Evolutionary conservation across 2,797 vertebrate species (phyloP).

Genomic region (Neosilurus hyrtlii): DNA sequence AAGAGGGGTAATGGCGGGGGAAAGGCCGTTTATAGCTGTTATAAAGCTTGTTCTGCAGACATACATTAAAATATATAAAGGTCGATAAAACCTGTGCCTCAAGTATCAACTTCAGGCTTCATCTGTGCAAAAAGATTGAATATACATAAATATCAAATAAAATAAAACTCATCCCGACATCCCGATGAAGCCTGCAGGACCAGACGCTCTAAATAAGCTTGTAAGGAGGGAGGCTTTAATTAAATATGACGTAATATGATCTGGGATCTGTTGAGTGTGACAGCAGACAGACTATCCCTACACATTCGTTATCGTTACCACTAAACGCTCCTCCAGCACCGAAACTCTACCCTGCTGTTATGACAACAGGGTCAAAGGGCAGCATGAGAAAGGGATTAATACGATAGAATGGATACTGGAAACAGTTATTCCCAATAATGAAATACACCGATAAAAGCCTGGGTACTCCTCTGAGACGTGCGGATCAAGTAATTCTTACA

Average conservation of each 20-base stretch:
- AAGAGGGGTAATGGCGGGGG: background rate
- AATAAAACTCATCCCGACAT: background rate
- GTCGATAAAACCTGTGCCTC: no score
- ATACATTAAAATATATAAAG: no score
- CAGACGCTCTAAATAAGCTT: slow-evolving; percentile 54
- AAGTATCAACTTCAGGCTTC: background rate
- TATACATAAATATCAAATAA: background rate
- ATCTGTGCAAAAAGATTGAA: background rate
- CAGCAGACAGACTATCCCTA: slow-evolving; percentile 41
- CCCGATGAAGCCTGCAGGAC: slow-evolving; percentile 21
- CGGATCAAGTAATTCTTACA: background rate
- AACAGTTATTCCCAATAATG: slow-evolving; percentile 28
- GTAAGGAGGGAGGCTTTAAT: slow-evolving; percentile 52
- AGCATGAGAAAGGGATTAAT: slow-evolving; percentile 19
- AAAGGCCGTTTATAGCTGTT: background rate
- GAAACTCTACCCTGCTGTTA: slow-evolving; percentile 51
- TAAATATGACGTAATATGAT: slow-evolving; percentile 63
- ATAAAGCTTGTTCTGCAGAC: no score
- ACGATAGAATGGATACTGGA: slow-evolving; percentile 58
- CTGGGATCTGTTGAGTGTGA: slow-evolving; percentile 52
- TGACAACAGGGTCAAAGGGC: slow-evolving; percentile 55
- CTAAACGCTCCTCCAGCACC: slow-evolving; percentile 38
- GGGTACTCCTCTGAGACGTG: background rate
- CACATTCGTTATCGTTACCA: slow-evolving; percentile 52
- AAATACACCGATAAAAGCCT: background rate